Base-by-base conservation (phyloP, 2,113 vertebrate species). In the Mohoua ochrocephala region DNA sequence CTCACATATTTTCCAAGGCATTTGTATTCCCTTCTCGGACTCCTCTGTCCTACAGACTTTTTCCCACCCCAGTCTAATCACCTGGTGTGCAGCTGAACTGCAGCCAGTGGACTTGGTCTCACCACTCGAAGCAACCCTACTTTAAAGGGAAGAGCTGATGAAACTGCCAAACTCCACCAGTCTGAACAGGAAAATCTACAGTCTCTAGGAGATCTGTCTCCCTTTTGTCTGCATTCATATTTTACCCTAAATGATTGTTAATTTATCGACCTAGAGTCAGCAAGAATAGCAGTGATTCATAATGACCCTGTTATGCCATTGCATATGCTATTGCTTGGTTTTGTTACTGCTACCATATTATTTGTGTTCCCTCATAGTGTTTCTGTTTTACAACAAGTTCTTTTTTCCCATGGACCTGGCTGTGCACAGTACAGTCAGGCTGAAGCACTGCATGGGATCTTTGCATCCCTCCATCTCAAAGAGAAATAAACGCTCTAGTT, bases 21-120 rank as follows among this genome's bases (percentile, higher is more conserved):
- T 30, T 52, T 13, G 3, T 33, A 31, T 89, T 84, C 15, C 13
- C 6, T 39, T 16, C 35, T 64, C 0, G 0, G 33, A 50, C 20
- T 76, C 23, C n/a, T 75, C 16, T 65, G 22, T 31, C 24, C 31
- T 71, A 28, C 30, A 42, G 28, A 45, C 28, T 11, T 71, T 71
- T 76, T 35, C n/a, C 33, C 59, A 84, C 10, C 13, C 18, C 30
- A 18, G 7, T 49, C 5, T 52, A 49, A 47, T 6, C 30, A 39
- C 17, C 11, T 47, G 14, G 15, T 24, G 37, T 27, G 15, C 45
- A 81, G 41, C 10, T 61, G 30, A 80, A 42, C 65, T 84, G 28
- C 47, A 81, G 27, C 24, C 19, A 15, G 22, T 35, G 12, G 33
- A 31, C 54, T 64, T 44, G 11, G 35, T 50, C 50, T 56, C 30